phyloP scores from a whole-genome alignment of 1,140 invertebrate species.

The Coptotermes formosanus region DNA sequence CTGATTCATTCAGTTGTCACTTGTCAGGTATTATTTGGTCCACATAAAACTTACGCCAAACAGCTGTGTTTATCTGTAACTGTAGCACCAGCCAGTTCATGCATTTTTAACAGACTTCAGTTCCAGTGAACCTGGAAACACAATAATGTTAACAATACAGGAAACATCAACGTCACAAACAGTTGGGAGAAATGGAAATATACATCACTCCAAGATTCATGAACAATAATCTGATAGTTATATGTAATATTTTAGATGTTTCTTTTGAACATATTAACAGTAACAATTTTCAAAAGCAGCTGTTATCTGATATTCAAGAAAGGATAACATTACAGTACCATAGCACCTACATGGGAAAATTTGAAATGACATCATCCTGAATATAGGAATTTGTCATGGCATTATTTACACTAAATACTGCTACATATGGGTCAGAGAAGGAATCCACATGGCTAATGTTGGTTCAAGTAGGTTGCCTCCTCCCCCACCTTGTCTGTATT shows the following conservation, averaged over 20 bases:
- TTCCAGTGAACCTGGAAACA: background rate
- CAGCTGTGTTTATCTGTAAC: background rate
- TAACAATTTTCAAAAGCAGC: constrained; percentile 2
- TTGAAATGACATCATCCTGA: background rate
- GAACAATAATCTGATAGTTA: background rate
- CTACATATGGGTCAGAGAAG: too few species aligned
- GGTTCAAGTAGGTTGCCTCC: too few species aligned
- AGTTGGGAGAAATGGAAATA: background rate
- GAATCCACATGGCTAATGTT: too few species aligned
- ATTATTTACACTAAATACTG: too few species aligned
- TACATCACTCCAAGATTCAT: background rate
- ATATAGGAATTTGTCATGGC: too few species aligned
- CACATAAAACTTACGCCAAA: constrained; percentile 4
- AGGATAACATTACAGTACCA: background rate
- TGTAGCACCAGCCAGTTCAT: background rate
- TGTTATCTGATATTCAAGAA: background rate
- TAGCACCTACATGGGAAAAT: background rate
- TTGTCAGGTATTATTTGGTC: background rate
- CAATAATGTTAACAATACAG: background rate
- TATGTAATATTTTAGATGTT: background rate
- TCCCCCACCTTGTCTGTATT: too few species aligned
- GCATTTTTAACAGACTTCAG: background rate
- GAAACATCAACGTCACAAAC: background rate
- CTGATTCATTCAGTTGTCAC: background rate
- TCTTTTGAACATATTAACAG: background rate